These are phyloP conservation scores for Cherax quadricarinatus DNA, from an alignment of 1,140 invertebrate genomes.

Conservation along the genomic window DNA sequence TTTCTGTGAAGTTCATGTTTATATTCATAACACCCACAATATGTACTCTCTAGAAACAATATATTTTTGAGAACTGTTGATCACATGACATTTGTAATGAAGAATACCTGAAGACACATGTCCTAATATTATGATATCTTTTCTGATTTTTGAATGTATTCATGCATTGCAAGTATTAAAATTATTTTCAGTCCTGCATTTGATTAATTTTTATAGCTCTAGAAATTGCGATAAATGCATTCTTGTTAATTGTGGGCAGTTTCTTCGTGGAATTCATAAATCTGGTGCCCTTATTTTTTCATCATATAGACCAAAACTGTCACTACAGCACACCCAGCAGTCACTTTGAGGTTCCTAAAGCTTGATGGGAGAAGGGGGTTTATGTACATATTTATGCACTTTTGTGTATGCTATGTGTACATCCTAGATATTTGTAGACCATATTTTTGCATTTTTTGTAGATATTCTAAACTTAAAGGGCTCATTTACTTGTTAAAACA, in stretches of 20 bases:
- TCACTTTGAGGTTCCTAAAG: constrained; percentile 55
- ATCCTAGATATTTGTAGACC: constrained; percentile 48
- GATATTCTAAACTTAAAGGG: constrained; percentile 35
- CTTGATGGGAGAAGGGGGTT: constrained; percentile 46
- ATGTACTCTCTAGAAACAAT: constrained; percentile 26
- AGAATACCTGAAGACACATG: constrained; percentile 40
- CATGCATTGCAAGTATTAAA: not conserved
- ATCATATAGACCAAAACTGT: constrained; percentile 53
- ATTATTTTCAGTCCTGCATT: not conserved
- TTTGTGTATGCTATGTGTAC: constrained; percentile 63
- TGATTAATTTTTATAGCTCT: not conserved
- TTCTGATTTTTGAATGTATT: constrained; percentile 2
- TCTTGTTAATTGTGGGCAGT: constrained; percentile 30
- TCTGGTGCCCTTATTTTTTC: constrained; percentile 57
- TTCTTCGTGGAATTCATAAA: constrained; percentile 55
- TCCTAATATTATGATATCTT: constrained; percentile 2
- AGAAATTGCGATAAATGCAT: not conserved
- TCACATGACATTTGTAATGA: constrained; percentile 44
- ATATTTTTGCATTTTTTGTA: constrained; percentile 61
- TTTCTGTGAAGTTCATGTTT: constrained; percentile 56
- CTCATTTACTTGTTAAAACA: constrained; percentile 52
- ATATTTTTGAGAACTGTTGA: constrained; percentile 12
- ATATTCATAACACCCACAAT: constrained; percentile 6
- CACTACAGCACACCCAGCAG: constrained; percentile 64
- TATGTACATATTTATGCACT: constrained; percentile 65